phyloP scores from a whole-genome alignment of 2,113 vertebrate genomes.

The Lycocorax pyrrhopterus region DNA sequence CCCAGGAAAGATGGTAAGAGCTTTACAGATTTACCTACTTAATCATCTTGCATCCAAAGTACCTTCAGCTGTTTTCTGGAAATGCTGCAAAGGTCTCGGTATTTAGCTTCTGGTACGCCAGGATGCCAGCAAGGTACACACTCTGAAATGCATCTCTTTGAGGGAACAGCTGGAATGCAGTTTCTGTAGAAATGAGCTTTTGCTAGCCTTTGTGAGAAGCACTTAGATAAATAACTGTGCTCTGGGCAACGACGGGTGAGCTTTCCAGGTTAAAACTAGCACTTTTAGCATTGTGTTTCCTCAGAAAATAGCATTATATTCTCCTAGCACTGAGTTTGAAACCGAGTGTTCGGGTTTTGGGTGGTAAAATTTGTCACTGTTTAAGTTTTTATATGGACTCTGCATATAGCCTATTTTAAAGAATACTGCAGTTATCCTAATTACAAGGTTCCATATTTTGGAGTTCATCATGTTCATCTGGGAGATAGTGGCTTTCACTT shows the following conservation, averaged over 20 bases:
- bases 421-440: background rate
- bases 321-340: background rate
- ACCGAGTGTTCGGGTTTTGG: background rate
- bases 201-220: background rate
- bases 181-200: slow-evolving; percentile 3
- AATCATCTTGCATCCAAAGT: background rate
- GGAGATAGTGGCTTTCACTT: background rate
- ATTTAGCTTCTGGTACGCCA: background rate
- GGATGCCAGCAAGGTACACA: background rate
- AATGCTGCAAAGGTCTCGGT: background rate
- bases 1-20: background rate
- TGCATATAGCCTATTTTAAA: background rate
- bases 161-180: background rate
- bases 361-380: background rate
- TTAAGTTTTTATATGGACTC: background rate
- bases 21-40: background rate
- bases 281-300: background rate
- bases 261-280: background rate
- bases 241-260: background rate
- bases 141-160: background rate
- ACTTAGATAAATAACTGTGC: background rate
- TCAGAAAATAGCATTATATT: background rate
- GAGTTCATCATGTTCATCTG: background rate
- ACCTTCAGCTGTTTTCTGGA: background rate
- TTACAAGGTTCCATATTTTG: background rate